phyloP scores from a whole-genome alignment of 2,797 vertebrate species.

The Paratrypauchen microcephalus region DNA sequence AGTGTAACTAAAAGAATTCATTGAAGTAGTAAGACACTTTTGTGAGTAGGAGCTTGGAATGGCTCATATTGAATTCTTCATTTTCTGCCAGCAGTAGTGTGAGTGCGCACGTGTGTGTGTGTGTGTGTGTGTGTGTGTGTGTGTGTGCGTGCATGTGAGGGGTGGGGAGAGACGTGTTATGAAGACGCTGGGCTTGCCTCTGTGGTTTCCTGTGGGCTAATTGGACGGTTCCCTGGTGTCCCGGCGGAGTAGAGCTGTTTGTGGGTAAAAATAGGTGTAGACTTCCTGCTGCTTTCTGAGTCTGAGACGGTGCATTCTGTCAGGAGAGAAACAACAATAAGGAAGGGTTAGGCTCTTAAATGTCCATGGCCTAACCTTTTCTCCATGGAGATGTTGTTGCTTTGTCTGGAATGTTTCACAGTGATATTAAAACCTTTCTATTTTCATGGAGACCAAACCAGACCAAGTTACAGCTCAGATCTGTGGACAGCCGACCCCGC shows the following conservation, averaged over 20 bases:
- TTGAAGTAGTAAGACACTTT: background rate
- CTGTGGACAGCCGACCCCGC: too few species aligned
- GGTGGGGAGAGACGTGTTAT: slow-evolving; percentile 63
- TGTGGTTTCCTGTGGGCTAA: slow-evolving; percentile 77
- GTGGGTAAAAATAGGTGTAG: slow-evolving; percentile 75
- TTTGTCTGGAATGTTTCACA: too few species aligned
- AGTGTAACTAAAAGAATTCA: background rate
- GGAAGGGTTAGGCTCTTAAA: background rate
- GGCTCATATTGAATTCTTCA: background rate
- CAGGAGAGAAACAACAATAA: background rate
- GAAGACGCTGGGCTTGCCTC: slow-evolving; percentile 77
- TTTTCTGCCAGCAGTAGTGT: background rate
- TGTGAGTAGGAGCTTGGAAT: background rate
- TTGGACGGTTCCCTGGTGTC: slow-evolving; percentile 76
- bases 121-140: background rate
- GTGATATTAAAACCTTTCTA: too few species aligned
- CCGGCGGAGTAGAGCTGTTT: slow-evolving; percentile 73
- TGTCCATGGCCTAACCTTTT: too few species aligned
- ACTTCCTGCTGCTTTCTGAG: slow-evolving; percentile 66
- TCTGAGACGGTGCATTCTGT: background rate
- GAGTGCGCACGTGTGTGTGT: background rate
- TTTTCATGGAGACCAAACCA: too few species aligned
- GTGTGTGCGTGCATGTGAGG: slow-evolving; percentile 1
- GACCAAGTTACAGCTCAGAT: too few species aligned
- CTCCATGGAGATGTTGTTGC: too few species aligned